Conservation (phyloP, 2,113 vertebrate species). For the Alosa alosa region DNA sequence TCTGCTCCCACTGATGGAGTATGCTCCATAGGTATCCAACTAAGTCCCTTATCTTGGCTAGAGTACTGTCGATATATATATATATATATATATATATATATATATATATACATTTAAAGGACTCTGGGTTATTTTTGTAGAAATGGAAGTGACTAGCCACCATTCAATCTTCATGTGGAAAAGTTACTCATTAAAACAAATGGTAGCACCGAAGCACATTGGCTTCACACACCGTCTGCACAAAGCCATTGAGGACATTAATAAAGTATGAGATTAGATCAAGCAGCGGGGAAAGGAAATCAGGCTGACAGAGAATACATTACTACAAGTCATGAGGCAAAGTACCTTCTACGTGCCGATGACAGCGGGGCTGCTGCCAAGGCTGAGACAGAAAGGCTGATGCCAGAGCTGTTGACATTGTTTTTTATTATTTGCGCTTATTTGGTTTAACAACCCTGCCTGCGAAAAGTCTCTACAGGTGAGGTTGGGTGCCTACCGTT, state of each 20-base stretch:
- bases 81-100: not conserved
- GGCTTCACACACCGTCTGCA: not conserved
- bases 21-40: not conserved
- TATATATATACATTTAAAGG: not conserved
- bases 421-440: not conserved
- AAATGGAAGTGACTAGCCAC: not conserved
- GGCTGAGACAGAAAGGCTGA: not conserved
- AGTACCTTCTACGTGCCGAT: not conserved
- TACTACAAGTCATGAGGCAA: not conserved
- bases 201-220: not conserved
- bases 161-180: not conserved
- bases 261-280: conserved; percentile 15
- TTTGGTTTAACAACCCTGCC: not conserved
- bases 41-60: conserved; percentile 13
- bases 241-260: not conserved
- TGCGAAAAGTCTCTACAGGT: not conserved
- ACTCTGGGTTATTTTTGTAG: not conserved
- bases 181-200: not conserved
- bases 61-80: not conserved
- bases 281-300: not conserved
- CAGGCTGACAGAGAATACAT: not conserved
- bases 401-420: not conserved
- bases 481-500: conserved; percentile 70
- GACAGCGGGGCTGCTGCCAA: not conserved
- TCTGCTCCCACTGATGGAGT: not conserved